Percentiles rank a stretch among this genome's conserved stretches.
phyloP scores from a whole-genome alignment of 2,113 vertebrate species.

The Rutilus rutilus region DNA sequence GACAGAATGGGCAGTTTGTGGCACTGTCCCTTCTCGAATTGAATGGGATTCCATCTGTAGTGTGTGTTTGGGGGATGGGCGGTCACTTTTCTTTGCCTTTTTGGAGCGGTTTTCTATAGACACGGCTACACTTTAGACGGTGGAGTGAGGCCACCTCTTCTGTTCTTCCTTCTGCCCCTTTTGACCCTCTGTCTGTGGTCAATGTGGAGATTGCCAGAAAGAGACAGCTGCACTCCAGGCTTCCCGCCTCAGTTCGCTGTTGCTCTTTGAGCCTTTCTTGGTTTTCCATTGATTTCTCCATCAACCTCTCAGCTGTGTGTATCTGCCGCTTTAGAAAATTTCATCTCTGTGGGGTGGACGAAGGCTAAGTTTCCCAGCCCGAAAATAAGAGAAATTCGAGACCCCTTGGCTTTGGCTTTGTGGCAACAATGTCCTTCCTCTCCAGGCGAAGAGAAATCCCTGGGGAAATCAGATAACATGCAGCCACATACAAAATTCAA shows the following conservation, averaged over 20 bases:
- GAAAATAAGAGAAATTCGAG: constrained; percentile 25
- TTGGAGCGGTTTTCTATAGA: constrained; percentile 54
- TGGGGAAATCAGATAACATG: constrained; percentile 40
- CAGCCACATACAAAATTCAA: constrained; percentile 38
- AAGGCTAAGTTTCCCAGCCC: constrained; percentile 6
- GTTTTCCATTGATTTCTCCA: constrained; percentile 33
- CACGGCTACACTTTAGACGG: constrained; percentile 52
- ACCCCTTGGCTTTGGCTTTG: background rate
- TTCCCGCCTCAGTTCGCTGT: constrained; percentile 55
- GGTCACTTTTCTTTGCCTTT: constrained; percentile 49
- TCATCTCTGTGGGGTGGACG: constrained; percentile 28
- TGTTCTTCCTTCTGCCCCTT: constrained; percentile 61
- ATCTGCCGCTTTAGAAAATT: constrained; percentile 42
- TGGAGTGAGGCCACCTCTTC: constrained; percentile 59
- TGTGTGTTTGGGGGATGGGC: constrained; percentile 46
- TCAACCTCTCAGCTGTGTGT: constrained; percentile 22
- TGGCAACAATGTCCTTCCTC: constrained; percentile 9
- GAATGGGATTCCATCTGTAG: constrained; percentile 52
- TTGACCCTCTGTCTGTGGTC: constrained; percentile 63
- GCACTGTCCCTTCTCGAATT: constrained; percentile 38
- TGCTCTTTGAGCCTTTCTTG: constrained; percentile 47
- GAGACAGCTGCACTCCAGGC: constrained; percentile 62
- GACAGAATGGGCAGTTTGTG: constrained; percentile 50
- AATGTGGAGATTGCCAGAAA: constrained; percentile 61
- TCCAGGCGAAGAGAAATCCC: constrained; percentile 11